phyloP scores from a whole-genome alignment of 2,113 vertebrate species.

The Anguilla rostrata region DNA sequence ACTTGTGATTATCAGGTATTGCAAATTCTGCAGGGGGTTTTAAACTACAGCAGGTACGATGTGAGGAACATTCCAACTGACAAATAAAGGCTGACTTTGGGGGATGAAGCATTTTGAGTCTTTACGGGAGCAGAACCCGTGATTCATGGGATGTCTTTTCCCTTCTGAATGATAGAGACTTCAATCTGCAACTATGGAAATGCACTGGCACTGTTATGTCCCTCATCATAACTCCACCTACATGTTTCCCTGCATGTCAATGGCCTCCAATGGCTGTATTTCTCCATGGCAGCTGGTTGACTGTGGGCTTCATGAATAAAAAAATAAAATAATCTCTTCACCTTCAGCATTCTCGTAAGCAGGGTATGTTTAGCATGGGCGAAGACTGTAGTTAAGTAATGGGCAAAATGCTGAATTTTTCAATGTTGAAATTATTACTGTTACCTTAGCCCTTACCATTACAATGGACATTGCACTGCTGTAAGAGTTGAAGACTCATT shows the following conservation, averaged over 20 bases:
- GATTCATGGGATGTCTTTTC: slow-evolving; percentile 24
- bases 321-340: not conserved
- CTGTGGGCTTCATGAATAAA: slow-evolving; percentile 2
- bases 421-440: not conserved
- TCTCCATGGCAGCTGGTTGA: not conserved
- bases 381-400: not conserved
- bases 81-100: slow-evolving; percentile 1
- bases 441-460: not conserved
- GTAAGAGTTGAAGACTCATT: not conserved
- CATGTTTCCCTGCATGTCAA: slow-evolving; percentile 43
- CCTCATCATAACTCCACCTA: slow-evolving; percentile 55
- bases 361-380: not conserved
- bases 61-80: slow-evolving; percentile 7
- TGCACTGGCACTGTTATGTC: slow-evolving; percentile 53
- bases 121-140: not conserved
- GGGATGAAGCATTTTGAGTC: not conserved
- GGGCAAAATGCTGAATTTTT: not conserved
- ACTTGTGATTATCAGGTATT: not conserved
- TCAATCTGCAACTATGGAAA: slow-evolving; percentile 38
- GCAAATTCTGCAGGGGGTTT: not conserved
- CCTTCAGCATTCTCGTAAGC: not conserved
- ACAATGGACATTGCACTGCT: not conserved
- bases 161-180: slow-evolving; percentile 22
- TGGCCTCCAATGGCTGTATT: slow-evolving; percentile 20
- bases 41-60: too few relatives aligned